Evolutionary conservation across 2,797 vertebrate genomes (phyloP).

Genomic region (Acropternis orthonyx): DNA sequence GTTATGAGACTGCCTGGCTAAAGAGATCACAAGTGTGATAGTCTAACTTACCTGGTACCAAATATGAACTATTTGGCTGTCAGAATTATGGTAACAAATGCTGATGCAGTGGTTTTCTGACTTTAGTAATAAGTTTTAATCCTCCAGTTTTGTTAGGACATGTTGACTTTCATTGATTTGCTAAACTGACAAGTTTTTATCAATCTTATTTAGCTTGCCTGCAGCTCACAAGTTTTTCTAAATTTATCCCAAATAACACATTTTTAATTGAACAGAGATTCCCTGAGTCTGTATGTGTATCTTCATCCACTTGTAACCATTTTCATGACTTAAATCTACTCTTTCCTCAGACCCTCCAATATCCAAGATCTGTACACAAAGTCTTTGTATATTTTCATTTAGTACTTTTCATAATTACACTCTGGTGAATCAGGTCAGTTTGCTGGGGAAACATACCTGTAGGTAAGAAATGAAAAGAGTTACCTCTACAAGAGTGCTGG

Average conservation of each 20-base stretch:
- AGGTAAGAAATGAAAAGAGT: background rate
- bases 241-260: background rate
- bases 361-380: background rate
- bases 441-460: background rate
- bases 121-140: slow-evolving; percentile 64
- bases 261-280: background rate
- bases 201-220: slow-evolving; percentile 52
- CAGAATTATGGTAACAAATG: slow-evolving; percentile 57
- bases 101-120: slow-evolving; percentile 62
- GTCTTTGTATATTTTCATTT: background rate
- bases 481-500: background rate
- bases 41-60: background rate
- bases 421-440: background rate
- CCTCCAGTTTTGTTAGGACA: slow-evolving; percentile 41
- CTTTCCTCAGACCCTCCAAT: background rate
- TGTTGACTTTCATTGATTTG: slow-evolving; percentile 31
- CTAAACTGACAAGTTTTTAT: slow-evolving; percentile 7
- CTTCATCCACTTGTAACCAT: background rate
- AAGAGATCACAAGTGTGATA: slow-evolving; percentile 20
- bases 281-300: background rate
- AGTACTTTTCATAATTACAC: background rate
- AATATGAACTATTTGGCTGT: slow-evolving; percentile 55
- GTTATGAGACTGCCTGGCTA: slow-evolving; percentile 31
- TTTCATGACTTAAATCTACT: background rate
- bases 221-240: background rate